Evolutionary conservation across 2,888 invertebrate species (phyloP).

Genomic region (Neoaliturus tenellus): DNA sequence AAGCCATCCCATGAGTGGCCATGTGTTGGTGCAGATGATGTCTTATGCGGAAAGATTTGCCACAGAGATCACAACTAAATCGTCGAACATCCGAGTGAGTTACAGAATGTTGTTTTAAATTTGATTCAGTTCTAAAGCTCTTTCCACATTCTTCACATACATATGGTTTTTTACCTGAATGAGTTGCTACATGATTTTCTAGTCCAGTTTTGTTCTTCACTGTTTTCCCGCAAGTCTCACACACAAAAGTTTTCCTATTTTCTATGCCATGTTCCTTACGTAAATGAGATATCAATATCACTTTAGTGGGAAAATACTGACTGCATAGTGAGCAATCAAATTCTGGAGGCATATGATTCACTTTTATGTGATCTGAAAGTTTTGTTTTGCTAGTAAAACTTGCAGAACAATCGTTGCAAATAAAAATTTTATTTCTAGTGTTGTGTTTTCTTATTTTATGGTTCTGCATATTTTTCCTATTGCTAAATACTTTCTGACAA

Average conservation of each 20-base stretch:
- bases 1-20: not conserved
- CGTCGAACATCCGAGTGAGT: not conserved
- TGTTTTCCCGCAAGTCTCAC: constrained; percentile 7
- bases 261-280: not conserved
- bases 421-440: not conserved
- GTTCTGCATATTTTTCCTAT: too few relatives aligned
- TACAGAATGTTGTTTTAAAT: not conserved
- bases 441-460: not conserved
- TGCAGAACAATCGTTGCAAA: constrained; percentile 6
- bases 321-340: not conserved
- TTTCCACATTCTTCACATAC: constrained; percentile 12
- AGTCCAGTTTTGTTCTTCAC: not conserved
- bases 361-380: not conserved
- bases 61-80: not conserved
- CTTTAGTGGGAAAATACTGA: not conserved
- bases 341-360: not conserved
- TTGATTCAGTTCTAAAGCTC: not conserved
- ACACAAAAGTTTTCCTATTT: not conserved
- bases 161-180: not conserved
- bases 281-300: not conserved
- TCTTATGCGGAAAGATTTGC: not conserved
- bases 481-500: constrained; percentile 10
- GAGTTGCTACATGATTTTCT: not conserved
- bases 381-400: not conserved
- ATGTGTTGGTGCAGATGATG: constrained; percentile 15